Percentiles rank a stretch among this genome's conserved stretches.
phyloP scores from a whole-genome alignment of 2,797 vertebrate genomes.

The Pogoniulus pusillus region DNA sequence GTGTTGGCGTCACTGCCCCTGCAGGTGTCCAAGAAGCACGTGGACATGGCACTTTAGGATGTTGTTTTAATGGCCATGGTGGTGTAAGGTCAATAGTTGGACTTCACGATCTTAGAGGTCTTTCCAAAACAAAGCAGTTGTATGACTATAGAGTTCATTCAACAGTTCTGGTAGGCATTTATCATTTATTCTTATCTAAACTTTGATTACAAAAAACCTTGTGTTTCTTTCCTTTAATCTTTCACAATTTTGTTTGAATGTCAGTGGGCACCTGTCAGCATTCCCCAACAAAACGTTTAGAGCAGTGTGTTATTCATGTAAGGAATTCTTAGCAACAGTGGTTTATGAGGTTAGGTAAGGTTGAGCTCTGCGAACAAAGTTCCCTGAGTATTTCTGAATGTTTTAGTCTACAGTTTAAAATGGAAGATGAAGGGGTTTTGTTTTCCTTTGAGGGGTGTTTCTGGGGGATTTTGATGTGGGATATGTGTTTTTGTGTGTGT shows the following conservation, averaged over 20 bases:
- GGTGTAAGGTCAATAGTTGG: no score
- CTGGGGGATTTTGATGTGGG: no score
- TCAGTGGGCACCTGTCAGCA: neutral
- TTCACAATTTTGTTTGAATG: neutral
- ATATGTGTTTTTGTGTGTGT: neutral
- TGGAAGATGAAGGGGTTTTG: no score
- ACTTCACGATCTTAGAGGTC: no score
- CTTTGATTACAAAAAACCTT: neutral
- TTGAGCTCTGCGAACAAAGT: neutral
- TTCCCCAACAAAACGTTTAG: neutral
- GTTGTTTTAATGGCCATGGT: no score
- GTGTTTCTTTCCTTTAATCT: neutral
- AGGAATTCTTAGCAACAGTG: neutral
- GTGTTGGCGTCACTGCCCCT: no score
- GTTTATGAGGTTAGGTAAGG: neutral
- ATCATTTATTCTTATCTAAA: neutral
- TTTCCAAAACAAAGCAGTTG: no score
- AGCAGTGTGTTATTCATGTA: rapidly evolving
- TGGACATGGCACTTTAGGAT: no score
- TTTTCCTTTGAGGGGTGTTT: no score
- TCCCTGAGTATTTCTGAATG: neutral
- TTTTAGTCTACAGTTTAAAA: neutral
- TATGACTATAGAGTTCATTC: neutral
- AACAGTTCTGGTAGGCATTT: neutral
- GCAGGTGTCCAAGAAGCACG: no score